Evolutionary conservation across 2,113 vertebrate species (phyloP).

Genomic region (Dicrurus megarhynchus): DNA sequence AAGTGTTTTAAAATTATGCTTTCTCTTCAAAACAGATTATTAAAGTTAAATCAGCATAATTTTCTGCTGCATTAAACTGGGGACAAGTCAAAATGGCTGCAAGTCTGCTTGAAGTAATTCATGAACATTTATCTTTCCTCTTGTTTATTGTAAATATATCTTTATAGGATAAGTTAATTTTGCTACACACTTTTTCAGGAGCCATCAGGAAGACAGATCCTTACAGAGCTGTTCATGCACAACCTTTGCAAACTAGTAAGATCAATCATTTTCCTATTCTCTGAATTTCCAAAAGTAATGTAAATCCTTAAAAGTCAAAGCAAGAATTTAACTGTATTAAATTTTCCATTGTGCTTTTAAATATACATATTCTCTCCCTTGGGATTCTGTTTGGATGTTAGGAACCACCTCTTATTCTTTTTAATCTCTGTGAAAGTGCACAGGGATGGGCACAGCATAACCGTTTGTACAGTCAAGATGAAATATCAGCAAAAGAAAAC

Average conservation of each 20-base stretch:
- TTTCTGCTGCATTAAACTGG: not conserved
- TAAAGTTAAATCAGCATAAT: not conserved
- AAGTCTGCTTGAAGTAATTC: slow-evolving; percentile 2
- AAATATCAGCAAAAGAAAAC: slow-evolving; percentile 52
- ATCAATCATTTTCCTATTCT: not conserved
- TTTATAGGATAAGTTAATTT: not conserved
- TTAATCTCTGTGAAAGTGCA: not conserved
- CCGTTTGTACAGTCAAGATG: not conserved
- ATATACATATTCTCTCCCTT: not conserved
- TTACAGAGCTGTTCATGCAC: not conserved
- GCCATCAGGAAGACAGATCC: not conserved
- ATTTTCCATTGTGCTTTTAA: slow-evolving; percentile 16
- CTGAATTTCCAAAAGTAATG: not conserved
- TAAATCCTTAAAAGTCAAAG: slow-evolving; percentile 27
- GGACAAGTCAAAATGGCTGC: not conserved
- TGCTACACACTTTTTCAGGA: not conserved
- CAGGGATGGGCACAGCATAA: not conserved
- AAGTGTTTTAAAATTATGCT: not conserved
- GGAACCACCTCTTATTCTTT: not conserved
- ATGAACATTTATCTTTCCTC: not conserved
- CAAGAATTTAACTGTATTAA: slow-evolving; percentile 8
- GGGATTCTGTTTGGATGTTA: not conserved
- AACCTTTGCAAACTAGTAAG: not conserved
- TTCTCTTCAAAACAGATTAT: not conserved
- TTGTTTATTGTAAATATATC: not conserved